phyloP scores from a whole-genome alignment of 64 coral and sea anemone genomes.

The Montipora cactus region DNA sequence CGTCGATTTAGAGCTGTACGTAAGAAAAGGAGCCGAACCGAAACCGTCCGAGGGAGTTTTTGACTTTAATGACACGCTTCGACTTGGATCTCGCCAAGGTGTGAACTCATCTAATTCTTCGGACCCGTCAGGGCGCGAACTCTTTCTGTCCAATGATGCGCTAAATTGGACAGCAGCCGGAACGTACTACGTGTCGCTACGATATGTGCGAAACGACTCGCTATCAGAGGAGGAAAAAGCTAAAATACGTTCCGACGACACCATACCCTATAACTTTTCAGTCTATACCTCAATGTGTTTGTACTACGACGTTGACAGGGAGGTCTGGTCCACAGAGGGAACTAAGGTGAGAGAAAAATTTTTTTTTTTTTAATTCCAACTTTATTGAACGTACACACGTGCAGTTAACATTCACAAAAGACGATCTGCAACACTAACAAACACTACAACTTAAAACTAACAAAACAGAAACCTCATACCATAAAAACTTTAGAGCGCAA shows the following conservation, averaged over 20 bases:
- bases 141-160: conserved; percentile 21
- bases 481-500: no score
- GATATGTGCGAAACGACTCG: not conserved
- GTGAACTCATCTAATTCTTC: not conserved
- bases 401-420: no score
- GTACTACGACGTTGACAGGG: conserved; percentile 17
- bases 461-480: no score
- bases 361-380: no score
- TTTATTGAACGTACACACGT: no score
- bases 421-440: no score
- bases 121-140: not conserved
- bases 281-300: conserved; percentile 15
- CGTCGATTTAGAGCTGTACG: conserved; percentile 3
- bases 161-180: conserved; percentile 63
- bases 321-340: conserved; percentile 23
- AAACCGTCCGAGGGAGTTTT: not conserved
- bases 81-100: not conserved
- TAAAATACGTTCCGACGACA: not conserved
- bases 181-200: not conserved
- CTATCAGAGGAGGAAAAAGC: not conserved
- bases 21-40: conserved; percentile 16
- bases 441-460: no score
- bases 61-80: conserved; percentile 47
- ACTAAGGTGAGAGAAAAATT: conserved; percentile 42
- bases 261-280: conserved; percentile 14